phyloP scores from a whole-genome alignment of 2,888 invertebrate genomes.

The Heliconius ismenius region DNA sequence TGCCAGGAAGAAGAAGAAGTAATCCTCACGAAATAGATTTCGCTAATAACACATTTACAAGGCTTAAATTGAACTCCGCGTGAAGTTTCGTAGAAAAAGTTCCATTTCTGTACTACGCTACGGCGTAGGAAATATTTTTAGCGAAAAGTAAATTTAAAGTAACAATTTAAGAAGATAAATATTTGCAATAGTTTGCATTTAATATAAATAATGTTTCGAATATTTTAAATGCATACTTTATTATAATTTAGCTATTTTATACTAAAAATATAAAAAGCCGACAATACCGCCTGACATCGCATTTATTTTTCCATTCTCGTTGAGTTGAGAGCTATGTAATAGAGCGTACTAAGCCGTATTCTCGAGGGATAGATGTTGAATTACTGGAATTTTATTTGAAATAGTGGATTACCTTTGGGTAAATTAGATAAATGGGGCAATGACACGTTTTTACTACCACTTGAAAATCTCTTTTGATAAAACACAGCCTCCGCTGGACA shows the following conservation, averaged over 20 bases:
- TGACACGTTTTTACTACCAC: conserved; percentile 39
- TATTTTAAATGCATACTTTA: background rate
- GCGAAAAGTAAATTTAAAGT: background rate
- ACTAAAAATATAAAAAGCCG: conserved; percentile 15
- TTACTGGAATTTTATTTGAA: conserved; percentile 46
- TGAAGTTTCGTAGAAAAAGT: conserved; percentile 15
- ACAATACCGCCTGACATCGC: conserved; percentile 25
- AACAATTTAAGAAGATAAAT: background rate
- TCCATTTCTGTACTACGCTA: background rate
- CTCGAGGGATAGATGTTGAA: conserved; percentile 41
- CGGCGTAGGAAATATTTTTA: background rate
- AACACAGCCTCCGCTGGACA: conserved; percentile 36
- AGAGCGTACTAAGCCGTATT: conserved; percentile 40
- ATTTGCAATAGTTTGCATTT: background rate
- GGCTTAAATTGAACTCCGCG: conserved; percentile 36
- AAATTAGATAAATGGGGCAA: conserved; percentile 45
- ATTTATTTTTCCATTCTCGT: conserved; percentile 42
- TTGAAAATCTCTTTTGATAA: conserved; percentile 39
- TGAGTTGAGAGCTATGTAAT: conserved; percentile 39
- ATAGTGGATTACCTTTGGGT: conserved; percentile 45
- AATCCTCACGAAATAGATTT: conserved; percentile 43
- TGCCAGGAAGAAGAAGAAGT: no score
- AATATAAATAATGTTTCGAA: background rate
- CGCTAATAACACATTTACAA: conserved; percentile 41
- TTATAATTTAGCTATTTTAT: conserved; percentile 8